A percentile compares a stretch with the other conserved stretches of the same genome.
Evolutionary conservation across 2,113 vertebrate genomes (phyloP).

Genomic region (Phainopepla nitens): DNA sequence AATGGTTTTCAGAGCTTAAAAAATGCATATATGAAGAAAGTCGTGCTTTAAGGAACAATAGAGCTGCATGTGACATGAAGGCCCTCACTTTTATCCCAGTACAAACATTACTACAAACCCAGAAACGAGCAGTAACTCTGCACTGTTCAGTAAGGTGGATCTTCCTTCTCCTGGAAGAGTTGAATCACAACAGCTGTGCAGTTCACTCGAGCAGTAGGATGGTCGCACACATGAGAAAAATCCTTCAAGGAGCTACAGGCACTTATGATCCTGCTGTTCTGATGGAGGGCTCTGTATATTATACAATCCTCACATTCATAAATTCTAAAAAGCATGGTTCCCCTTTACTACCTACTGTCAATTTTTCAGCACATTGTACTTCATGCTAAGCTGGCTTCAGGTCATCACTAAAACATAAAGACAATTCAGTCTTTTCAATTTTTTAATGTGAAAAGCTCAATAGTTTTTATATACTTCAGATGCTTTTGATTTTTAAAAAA

Average conservation of each 20-base stretch:
- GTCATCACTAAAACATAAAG: neutral
- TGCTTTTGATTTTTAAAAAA: slow-evolving; percentile 5
- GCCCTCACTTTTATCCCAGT: neutral
- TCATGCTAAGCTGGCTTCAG: neutral
- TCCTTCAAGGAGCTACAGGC: neutral
- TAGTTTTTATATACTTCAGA: neutral
- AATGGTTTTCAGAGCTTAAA: neutral
- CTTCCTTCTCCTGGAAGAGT: neutral
- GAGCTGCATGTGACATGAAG: neutral
- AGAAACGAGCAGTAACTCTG: neutral
- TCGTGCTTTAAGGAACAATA: neutral
- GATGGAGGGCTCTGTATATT: neutral
- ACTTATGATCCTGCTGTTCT: neutral
- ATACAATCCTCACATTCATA: neutral
- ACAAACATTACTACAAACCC: neutral
- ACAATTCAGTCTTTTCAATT: neutral
- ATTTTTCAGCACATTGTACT: neutral
- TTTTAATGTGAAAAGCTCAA: neutral
- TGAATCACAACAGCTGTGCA: neutral
- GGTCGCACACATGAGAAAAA: neutral
- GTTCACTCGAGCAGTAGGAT: neutral
- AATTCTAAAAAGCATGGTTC: neutral
- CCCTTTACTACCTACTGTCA: neutral
- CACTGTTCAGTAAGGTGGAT: neutral
- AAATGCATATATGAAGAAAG: neutral